phyloP scores from a whole-genome alignment of 2,888 invertebrate species.

The Drosophila antonietae region DNA sequence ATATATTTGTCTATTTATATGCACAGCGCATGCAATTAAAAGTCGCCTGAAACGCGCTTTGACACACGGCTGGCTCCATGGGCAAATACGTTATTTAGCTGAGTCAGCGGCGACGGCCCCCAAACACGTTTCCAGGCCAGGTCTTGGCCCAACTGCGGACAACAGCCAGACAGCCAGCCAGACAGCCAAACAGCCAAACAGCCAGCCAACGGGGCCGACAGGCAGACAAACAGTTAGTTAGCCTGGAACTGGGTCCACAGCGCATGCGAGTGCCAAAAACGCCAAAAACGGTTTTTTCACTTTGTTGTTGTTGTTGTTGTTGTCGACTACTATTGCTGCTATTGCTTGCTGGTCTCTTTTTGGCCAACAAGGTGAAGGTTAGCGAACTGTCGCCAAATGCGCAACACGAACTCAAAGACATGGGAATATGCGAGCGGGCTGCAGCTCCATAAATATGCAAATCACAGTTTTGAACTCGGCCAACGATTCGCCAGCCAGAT shows the following conservation, averaged over 20 bases:
- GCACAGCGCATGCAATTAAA: slow-evolving; percentile 47
- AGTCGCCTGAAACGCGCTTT: slow-evolving; percentile 49
- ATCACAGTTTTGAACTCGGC: slow-evolving; percentile 42
- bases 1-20: slow-evolving; percentile 10
- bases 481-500: slow-evolving; percentile 17
- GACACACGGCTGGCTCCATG: slow-evolving; percentile 33
- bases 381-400: slow-evolving; percentile 57
- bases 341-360: slow-evolving; percentile 33
- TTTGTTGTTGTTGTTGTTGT: slow-evolving; percentile 6
- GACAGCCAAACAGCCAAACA: neutral
- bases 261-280: slow-evolving; percentile 35
- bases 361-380: slow-evolving; percentile 76
- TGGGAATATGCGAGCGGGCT: slow-evolving; percentile 14
- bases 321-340: slow-evolving; percentile 5
- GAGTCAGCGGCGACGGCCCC: slow-evolving; percentile 61
- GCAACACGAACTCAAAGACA: slow-evolving; percentile 30
- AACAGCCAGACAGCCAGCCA: slow-evolving; percentile 26
- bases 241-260: slow-evolving; percentile 57
- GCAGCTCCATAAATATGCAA: slow-evolving; percentile 52
- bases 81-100: slow-evolving; percentile 37
- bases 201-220: neutral
- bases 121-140: slow-evolving; percentile 73
- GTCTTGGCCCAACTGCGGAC: slow-evolving; percentile 36
- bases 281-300: slow-evolving; percentile 20
- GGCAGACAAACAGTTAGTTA: slow-evolving; percentile 19